Conservation (phyloP, 1,140 invertebrate genomes). For the Pogonus chalceus region DNA sequence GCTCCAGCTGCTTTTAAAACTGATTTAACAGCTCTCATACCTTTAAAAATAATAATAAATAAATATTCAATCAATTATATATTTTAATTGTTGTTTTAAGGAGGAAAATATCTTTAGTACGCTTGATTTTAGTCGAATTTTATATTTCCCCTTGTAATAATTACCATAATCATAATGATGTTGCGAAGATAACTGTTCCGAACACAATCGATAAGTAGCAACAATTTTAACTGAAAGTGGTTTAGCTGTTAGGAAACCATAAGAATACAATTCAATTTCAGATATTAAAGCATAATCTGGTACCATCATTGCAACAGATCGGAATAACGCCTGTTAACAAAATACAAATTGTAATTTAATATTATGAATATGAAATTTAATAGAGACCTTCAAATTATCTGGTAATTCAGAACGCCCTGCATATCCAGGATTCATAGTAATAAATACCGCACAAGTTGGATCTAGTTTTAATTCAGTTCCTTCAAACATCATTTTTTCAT, state of each 20-base stretch:
- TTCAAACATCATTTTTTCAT: constrained; percentile 72
- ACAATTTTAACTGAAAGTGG: constrained; percentile 90
- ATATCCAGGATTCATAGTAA: constrained; percentile 95
- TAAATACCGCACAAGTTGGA: constrained; percentile 88
- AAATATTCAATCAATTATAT: constrained; percentile 1
- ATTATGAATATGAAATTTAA: constrained; percentile 5
- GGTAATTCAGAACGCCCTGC: constrained; percentile 84
- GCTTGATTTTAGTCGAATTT: background rate
- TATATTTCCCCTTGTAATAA: background rate
- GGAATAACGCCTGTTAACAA: constrained; percentile 65
- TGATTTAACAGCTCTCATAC: constrained; percentile 80
- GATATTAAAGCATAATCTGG: constrained; percentile 92
- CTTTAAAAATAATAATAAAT: constrained; percentile 29
- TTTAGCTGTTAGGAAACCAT: constrained; percentile 83
- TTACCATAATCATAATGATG: constrained; percentile 93
- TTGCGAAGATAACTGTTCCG: constrained; percentile 89
- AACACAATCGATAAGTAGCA: constrained; percentile 84
- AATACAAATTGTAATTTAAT: background rate
- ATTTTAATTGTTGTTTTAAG: background rate
- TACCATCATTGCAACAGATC: constrained; percentile 97
- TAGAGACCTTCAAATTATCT: constrained; percentile 79
- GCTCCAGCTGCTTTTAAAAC: constrained; percentile 83
- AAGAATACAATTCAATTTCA: constrained; percentile 88
- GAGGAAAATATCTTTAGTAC: background rate
- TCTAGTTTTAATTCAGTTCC: constrained; percentile 79